phyloP scores from a whole-genome alignment of 64 coral and sea anemone species.

The Actinia tenebrosa region DNA sequence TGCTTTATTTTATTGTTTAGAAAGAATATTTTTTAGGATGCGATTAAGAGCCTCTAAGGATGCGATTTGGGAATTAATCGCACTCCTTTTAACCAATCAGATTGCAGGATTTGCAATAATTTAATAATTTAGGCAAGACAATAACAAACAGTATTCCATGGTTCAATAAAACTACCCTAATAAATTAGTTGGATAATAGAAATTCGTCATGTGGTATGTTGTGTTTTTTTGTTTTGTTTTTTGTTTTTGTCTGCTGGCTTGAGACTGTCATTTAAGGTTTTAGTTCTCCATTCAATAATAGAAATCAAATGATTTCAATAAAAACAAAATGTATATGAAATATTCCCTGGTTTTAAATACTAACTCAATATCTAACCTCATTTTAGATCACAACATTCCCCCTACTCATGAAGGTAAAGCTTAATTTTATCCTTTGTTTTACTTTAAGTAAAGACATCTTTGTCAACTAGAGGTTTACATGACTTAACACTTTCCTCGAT shows the following conservation, averaged over 20 bases:
- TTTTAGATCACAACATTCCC: background rate
- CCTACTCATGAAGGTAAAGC: background rate
- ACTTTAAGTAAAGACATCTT: slow-evolving; percentile 17
- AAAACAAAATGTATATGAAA: background rate
- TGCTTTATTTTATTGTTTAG: too few species aligned
- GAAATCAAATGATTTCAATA: background rate
- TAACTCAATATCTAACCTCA: background rate
- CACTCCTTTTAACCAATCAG: too few species aligned
- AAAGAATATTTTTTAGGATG: too few species aligned
- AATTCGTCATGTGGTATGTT: background rate
- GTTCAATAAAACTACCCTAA: background rate
- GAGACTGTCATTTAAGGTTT: background rate
- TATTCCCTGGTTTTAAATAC: background rate
- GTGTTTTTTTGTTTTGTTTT: background rate
- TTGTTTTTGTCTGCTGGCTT: background rate
- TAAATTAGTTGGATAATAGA: background rate
- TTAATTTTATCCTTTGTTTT: background rate
- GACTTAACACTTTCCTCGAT: slow-evolving; percentile 31
- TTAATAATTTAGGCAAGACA: background rate
- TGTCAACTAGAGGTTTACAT: slow-evolving; percentile 36
- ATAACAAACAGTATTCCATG: background rate
- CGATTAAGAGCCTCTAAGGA: too few species aligned
- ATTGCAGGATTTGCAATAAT: too few species aligned
- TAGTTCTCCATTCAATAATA: background rate
- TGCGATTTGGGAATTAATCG: too few species aligned